These are phyloP conservation scores for Merluccius polli DNA, from an alignment of 2,797 vertebrate genomes.

Conservation along the genomic window DNA sequence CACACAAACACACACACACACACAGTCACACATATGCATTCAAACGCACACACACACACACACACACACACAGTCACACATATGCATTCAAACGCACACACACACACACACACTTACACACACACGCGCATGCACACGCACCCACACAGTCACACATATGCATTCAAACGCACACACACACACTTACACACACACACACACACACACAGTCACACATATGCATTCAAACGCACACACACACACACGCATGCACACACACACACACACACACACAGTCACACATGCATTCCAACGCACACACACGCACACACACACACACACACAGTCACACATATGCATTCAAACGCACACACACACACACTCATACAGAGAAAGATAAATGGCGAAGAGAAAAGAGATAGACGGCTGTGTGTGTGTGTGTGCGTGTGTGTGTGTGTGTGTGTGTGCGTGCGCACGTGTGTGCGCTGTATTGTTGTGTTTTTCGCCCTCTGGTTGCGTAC, in stretches of 20 bases:
- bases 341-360: slow-evolving; percentile 7
- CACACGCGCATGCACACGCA: background rate
- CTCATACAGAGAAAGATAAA: background rate
- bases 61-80: too few relatives aligned
- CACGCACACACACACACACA: slow-evolving; percentile 2
- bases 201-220: background rate
- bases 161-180: background rate
- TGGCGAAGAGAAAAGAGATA: too few relatives aligned
- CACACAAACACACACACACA: too few relatives aligned
- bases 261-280: background rate
- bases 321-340: background rate
- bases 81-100: background rate
- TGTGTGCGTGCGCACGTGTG: too few relatives aligned
- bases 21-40: too few relatives aligned
- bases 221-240: slow-evolving; percentile 4
- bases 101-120: background rate
- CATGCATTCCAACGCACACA: background rate
- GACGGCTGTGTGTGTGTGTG: too few relatives aligned
- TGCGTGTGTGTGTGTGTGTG: too few relatives aligned
- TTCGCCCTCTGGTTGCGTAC: too few relatives aligned
- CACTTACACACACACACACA: slow-evolving; percentile 2
- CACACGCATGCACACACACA: slow-evolving; percentile 6
- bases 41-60: too few relatives aligned
- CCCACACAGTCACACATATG: background rate
- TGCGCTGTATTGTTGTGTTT: too few relatives aligned